Conservation (phyloP, 2,113 vertebrate species). For the Esox niger region DNA sequence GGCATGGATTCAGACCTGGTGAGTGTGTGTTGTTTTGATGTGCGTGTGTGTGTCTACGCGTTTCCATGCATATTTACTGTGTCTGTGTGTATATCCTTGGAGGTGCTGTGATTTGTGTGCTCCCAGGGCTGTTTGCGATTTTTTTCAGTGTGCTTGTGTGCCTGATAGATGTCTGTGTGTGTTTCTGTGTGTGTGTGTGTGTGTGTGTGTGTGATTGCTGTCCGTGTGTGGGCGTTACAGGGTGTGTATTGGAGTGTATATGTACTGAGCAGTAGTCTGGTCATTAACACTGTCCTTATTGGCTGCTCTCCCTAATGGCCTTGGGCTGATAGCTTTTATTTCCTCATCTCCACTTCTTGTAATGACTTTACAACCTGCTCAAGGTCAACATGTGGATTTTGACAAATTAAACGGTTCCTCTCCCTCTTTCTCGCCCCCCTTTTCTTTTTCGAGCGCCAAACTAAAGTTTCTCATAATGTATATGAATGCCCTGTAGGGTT, state of each 20-base stretch:
- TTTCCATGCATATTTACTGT: too few species aligned
- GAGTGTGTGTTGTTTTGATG: slow-evolving; percentile 1
- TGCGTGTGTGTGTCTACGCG: slow-evolving; percentile 7
- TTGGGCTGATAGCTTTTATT: slow-evolving; percentile 46
- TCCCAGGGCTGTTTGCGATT: not conserved
- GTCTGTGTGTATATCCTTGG: not conserved
- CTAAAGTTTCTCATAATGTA: slow-evolving; percentile 30
- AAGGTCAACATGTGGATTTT: slow-evolving; percentile 49
- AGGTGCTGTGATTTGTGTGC: not conserved
- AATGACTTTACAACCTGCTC: slow-evolving; percentile 37
- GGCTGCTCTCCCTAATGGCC: slow-evolving; percentile 40
- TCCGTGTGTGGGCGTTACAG: slow-evolving; percentile 13
- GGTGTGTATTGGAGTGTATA: not conserved
- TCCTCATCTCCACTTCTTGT: slow-evolving; percentile 28
- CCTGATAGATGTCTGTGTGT: not conserved
- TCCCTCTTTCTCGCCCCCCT: slow-evolving; percentile 3
- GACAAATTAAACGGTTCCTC: slow-evolving; percentile 37
- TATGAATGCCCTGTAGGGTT: slow-evolving; percentile 48
- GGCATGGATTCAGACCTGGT: not conserved
- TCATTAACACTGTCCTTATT: slow-evolving; percentile 46
- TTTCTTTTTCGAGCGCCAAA: slow-evolving; percentile 5
- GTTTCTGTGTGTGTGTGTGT: slow-evolving; percentile 12
- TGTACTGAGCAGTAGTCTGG: slow-evolving; percentile 11
- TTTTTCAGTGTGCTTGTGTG: not conserved
- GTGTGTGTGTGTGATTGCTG: slow-evolving; percentile 9